phyloP scores from a whole-genome alignment of 2,888 invertebrate species.

The Autographa gamma region DNA sequence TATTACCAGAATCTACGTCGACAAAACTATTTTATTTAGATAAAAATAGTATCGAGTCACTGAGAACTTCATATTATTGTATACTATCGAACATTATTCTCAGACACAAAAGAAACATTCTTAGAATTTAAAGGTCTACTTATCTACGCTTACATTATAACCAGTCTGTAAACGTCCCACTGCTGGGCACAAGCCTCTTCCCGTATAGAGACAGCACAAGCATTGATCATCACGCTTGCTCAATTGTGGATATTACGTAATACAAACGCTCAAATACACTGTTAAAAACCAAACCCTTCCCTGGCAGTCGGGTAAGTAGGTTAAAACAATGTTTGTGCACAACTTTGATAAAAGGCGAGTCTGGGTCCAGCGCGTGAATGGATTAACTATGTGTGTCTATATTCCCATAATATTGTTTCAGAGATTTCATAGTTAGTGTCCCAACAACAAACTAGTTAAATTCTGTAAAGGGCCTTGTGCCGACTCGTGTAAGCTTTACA shows the following conservation, averaged over 20 bases:
- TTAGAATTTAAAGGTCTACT: neutral
- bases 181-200: too few species aligned
- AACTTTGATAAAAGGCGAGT: neutral
- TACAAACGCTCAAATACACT: too few species aligned
- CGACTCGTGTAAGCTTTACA: neutral
- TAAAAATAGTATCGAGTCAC: too few species aligned
- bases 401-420: neutral
- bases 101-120: neutral
- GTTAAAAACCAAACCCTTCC: neutral
- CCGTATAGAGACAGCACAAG: too few species aligned
- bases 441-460: conserved; percentile 8
- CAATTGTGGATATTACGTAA: too few species aligned
- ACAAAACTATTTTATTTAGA: too few species aligned
- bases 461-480: conserved; percentile 7
- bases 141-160: neutral
- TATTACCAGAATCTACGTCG: too few species aligned
- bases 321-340: neutral
- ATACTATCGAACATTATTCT: too few species aligned
- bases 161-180: too few species aligned
- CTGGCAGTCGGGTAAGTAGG: neutral
- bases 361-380: neutral
- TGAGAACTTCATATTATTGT: too few species aligned
- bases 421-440: conserved; percentile 2
- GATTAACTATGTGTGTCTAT: neutral
- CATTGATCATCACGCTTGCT: too few species aligned